A percentile compares a stretch with the other conserved stretches of the same genome.
phyloP scores from a whole-genome alignment of 2,888 invertebrate species.

The Alentia gelatinosa region DNA sequence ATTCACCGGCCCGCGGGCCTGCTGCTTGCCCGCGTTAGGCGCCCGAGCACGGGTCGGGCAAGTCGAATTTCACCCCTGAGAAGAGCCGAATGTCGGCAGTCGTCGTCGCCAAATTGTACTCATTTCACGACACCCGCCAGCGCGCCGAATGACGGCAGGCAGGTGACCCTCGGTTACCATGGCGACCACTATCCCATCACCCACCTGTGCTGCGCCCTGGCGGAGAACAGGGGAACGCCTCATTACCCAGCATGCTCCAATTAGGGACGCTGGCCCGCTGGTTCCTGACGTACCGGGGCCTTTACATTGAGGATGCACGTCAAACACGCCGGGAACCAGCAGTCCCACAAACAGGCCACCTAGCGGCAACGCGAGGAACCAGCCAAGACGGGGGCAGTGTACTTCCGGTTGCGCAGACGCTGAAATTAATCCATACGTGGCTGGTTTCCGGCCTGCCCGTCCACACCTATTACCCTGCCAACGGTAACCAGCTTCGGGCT shows the following conservation, averaged over 20 bases:
- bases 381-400: not conserved
- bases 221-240: not conserved
- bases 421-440: not conserved
- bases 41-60: not conserved
- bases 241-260: conserved; percentile 10
- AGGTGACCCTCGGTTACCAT: not conserved
- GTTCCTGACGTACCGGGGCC: too few relatives aligned
- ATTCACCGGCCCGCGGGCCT: too few relatives aligned
- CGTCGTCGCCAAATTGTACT: not conserved
- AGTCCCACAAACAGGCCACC: not conserved
- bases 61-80: not conserved
- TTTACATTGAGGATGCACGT: too few relatives aligned
- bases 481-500: not conserved
- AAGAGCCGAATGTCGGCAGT: not conserved
- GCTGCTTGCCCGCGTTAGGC: too few relatives aligned
- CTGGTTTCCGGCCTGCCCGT: not conserved
- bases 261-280: not conserved
- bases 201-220: not conserved
- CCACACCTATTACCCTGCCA: not conserved
- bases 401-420: not conserved
- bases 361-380: not conserved
- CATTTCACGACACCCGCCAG: not conserved
- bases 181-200: not conserved
- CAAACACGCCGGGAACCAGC: too few relatives aligned
- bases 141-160: not conserved